Percentiles rank a stretch among this genome's conserved stretches.
phyloP scores from a whole-genome alignment of 2,797 vertebrate genomes.

The Danio choprae region DNA sequence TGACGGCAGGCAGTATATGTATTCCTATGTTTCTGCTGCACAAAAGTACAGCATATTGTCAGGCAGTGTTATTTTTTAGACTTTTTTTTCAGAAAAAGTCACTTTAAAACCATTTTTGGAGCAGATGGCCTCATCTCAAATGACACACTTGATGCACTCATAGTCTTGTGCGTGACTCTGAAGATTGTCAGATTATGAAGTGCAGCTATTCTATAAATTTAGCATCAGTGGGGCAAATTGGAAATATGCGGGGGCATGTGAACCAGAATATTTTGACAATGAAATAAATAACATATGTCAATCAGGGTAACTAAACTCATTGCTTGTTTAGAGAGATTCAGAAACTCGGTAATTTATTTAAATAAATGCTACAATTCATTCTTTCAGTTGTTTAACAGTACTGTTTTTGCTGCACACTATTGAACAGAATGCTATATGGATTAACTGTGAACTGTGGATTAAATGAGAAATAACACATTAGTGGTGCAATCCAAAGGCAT shows the following conservation, averaged over 20 bases:
- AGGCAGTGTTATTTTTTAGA: neutral
- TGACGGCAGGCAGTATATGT: conserved; percentile 2
- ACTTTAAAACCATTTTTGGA: neutral
- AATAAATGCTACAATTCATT: too few species aligned
- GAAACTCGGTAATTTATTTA: too few species aligned
- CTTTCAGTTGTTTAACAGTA: too few species aligned
- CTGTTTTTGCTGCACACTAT: too few species aligned
- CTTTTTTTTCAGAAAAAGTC: neutral
- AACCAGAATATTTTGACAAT: neutral
- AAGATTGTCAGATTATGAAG: neutral
- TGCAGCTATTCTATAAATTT: neutral
- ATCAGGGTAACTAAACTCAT: too few species aligned
- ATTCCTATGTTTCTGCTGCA: conserved; percentile 18
- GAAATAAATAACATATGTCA: neutral
- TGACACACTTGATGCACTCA: neutral
- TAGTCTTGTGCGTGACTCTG: neutral
- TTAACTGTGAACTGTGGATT: too few species aligned
- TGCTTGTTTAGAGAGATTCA: too few species aligned
- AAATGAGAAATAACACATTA: too few species aligned
- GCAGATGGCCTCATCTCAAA: neutral
- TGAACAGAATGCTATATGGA: too few species aligned
- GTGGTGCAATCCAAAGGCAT: too few species aligned
- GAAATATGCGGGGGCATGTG: neutral
- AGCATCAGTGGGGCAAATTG: neutral
- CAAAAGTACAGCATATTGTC: neutral